Evolutionary conservation across 2,113 vertebrate species (phyloP), one percentile per base, ranked within the genome.

Genomic region (Dolichallabes microphthalmus): DNA sequence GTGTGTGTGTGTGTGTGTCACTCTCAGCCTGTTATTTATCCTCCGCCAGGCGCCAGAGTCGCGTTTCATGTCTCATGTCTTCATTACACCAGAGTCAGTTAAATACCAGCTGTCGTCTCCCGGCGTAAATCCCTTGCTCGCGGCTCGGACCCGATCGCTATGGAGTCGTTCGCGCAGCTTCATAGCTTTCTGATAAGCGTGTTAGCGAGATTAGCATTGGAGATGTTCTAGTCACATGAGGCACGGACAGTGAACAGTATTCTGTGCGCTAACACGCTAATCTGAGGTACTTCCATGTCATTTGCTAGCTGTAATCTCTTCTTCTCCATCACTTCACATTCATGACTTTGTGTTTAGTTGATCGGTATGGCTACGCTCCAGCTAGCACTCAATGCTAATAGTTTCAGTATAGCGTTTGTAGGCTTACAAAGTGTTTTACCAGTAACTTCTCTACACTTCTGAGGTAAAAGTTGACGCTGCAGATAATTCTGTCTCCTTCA

Each of bases 1-100:
- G 6, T 45, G 45, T 45, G 7, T 45, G 39, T 45, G 39, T 45
- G 61, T 32, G 63, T 45, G 78, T 69, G 63, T 32, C 15, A 12
- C 80, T 82, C 50, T 82, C 80, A 52, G n/a, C 50, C 80, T 82
- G 50, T 69, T 82, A 82, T 82, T 82, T 78, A 57, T 82, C 50
- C 50, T 55, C 64, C 30, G 64, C n/a, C 63, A 52, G 50, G 63
- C 80, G 80, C 63, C 80, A 58, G 58, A n/a, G 2, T 53, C 39
- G n/a, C 57, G 63, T 82, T 69, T 82, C 75, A 78, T 78, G 53
- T 76, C 74, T 76, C 75, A 1, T 45, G 77, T 80, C 79, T 80
- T 45, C 35, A 61, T 60, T 63, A 61, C 79, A 50, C 19, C 57
- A 45, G 32, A 82, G 63, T 82, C 63, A 55, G 27, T 32, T 53